Evolutionary conservation across 2,797 vertebrate species (phyloP), one percentile per base, ranked within the genome.

Genomic region (Characodon lateralis): DNA sequence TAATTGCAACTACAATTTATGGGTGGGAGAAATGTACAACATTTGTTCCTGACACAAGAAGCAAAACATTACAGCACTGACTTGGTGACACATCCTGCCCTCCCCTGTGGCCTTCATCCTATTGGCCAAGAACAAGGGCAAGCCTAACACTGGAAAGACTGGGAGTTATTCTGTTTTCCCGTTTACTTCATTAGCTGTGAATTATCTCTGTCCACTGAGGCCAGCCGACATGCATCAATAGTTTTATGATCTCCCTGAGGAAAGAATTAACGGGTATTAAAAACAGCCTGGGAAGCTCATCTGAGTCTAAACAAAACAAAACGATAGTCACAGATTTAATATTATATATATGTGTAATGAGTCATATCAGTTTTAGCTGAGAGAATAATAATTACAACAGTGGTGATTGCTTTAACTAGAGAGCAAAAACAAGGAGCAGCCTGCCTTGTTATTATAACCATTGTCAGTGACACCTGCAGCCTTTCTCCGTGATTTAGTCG

Each of bases 231-330:
- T 73, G 77, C 78, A 88, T 84, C 74, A 72, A 73, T 73, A 83
- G 35, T 76, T 85, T 85, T 87, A 81, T 89, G 76, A 81, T 78
- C 75, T 48, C 80, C 83, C 81, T 7, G 61, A 83, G 86, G 85
- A 87, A 69, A 2, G 63, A 87, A 90, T 93, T 87, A 93, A 88
- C 80, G 83, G 82, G 89, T 88, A 88, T 91, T 85, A 90, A 72
- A 78, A 50, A 71, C 65, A 74, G 78, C 83, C 71, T 76, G 85
- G 83, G 80, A 86, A 89, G 89, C 76, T 28, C 68, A 41, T 76
- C 66, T 68, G 12, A 35, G 77, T 28, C 72, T 82, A 3, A n/a
- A 77, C 73, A 77, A 46, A 78, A 51, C 50, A 66, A 50, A 50
- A 5, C 73, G 16, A 43, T 78, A 65, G 61, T 73, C 68, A 46